These are phyloP conservation scores for Caenorhabditis briggsae DNA, from an alignment of 1,140 invertebrate species.

Conservation along the genomic window DNA sequence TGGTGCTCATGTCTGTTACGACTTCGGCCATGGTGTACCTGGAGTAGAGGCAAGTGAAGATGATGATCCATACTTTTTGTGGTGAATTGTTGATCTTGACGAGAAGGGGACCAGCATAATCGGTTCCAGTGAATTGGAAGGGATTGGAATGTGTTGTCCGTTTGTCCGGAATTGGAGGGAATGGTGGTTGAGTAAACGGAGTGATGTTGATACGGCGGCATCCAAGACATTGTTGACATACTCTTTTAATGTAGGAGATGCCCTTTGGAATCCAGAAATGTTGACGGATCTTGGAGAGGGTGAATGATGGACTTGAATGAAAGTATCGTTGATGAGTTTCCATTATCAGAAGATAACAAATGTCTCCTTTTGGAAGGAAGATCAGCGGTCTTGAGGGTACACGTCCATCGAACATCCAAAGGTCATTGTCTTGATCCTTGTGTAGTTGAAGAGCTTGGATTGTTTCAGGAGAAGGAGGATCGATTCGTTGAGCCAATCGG, in stretches of 20 bases:
- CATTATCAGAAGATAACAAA: neutral
- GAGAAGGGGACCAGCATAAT: neutral
- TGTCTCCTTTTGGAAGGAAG: neutral
- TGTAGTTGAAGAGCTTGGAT: neutral
- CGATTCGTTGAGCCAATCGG: neutral
- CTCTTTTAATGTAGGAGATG: neutral
- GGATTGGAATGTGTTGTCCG: neutral
- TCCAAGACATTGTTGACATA: neutral
- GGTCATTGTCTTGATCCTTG: neutral
- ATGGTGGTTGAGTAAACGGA: neutral
- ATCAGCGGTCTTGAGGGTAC: neutral
- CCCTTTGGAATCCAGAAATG: neutral
- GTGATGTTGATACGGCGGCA: neutral
- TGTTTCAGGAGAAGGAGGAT: neutral
- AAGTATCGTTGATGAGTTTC: neutral
- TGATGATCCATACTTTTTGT: neutral
- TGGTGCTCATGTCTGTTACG: neutral
- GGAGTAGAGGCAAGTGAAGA: constrained; percentile 5
- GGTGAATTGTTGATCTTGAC: too few species aligned
- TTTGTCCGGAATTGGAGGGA: neutral
- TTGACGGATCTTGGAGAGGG: neutral
- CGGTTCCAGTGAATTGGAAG: neutral
- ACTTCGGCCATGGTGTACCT: neutral
- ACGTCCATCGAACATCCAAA: neutral
- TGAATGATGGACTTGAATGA: neutral